These are phyloP conservation scores for Camelus dromedarius DNA, from an alignment of 2,113 vertebrate species.

Conservation along the genomic window DNA sequence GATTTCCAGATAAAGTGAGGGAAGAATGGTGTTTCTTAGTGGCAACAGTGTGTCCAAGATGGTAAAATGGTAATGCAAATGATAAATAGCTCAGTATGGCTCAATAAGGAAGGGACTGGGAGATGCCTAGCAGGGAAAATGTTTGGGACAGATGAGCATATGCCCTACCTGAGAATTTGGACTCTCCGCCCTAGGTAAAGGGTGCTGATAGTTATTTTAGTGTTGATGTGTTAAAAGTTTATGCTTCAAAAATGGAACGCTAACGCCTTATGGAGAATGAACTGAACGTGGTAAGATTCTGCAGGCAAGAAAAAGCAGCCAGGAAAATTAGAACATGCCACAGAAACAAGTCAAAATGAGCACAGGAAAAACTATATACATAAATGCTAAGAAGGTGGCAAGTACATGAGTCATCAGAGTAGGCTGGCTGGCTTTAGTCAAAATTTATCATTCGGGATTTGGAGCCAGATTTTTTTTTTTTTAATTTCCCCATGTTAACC, in stretches of 20 bases:
- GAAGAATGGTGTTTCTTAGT: neutral
- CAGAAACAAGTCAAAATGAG: conserved; percentile 39
- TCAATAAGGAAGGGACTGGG: neutral
- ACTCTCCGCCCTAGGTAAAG: neutral
- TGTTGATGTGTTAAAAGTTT: neutral
- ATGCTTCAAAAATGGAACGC: neutral
- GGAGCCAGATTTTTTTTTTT: conserved; percentile 35
- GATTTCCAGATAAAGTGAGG: neutral
- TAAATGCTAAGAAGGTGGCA: conserved; percentile 30
- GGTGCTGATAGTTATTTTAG: neutral
- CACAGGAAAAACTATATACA: neutral
- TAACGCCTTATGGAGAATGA: neutral
- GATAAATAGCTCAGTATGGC: neutral
- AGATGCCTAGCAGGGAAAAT: neutral
- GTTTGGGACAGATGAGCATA: neutral
- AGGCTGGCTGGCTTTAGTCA: neutral
- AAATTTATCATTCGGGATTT: neutral
- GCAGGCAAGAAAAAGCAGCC: conserved; percentile 26
- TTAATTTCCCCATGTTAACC: neutral
- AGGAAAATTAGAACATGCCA: neutral
- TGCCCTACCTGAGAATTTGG: neutral
- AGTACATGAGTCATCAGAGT: conserved; percentile 37
- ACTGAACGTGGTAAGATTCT: neutral
- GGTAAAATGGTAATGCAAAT: neutral
- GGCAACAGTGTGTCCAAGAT: neutral